These are phyloP conservation scores for Diplazon laetatorius DNA, from an alignment of 2,888 invertebrate genomes.

Conservation along the genomic window DNA sequence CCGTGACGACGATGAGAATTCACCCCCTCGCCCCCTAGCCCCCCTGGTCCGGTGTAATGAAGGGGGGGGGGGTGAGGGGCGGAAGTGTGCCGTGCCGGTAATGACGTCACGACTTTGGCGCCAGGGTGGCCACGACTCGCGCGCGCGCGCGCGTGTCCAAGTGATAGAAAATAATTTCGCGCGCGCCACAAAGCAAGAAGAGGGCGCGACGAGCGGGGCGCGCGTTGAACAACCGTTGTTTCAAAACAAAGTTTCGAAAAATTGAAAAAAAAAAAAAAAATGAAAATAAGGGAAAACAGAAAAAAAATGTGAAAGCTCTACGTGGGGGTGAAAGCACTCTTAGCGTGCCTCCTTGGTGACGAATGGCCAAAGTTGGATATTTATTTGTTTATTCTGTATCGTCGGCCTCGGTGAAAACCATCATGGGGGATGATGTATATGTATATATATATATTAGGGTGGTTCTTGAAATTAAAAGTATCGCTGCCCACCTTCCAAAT, in stretches of 20 bases:
- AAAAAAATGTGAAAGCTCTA: background rate
- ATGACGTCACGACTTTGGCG: slow-evolving; percentile 57
- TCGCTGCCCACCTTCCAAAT: too few relatives aligned
- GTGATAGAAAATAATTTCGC: slow-evolving; percentile 13
- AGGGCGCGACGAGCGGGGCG: slow-evolving; percentile 1
- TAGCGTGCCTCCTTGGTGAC: slow-evolving; percentile 41
- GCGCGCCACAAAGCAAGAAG: slow-evolving; percentile 17
- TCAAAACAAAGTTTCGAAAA: slow-evolving; percentile 34
- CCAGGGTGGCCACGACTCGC: slow-evolving; percentile 26
- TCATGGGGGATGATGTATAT: slow-evolving; percentile 40
- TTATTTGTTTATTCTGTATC: slow-evolving; percentile 59
- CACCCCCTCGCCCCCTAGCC: too few relatives aligned
- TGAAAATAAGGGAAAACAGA: too few relatives aligned
- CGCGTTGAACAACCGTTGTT: slow-evolving; percentile 32
- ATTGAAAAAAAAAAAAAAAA: too few relatives aligned
- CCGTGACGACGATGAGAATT: slow-evolving; percentile 37
- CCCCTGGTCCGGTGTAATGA: too few relatives aligned
- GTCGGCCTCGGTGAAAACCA: slow-evolving; percentile 17
- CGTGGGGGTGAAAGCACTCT: slow-evolving; percentile 27
- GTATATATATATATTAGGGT: too few relatives aligned
- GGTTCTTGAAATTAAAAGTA: too few relatives aligned
- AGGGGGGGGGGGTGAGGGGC: slow-evolving; percentile 1
- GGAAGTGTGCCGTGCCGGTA: slow-evolving; percentile 1
- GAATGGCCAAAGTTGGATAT: slow-evolving; percentile 58
- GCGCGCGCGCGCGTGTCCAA: slow-evolving; percentile 2